These are phyloP conservation scores for Leucosticte australis DNA, from an alignment of 2,113 vertebrate species.

Conservation along the genomic window DNA sequence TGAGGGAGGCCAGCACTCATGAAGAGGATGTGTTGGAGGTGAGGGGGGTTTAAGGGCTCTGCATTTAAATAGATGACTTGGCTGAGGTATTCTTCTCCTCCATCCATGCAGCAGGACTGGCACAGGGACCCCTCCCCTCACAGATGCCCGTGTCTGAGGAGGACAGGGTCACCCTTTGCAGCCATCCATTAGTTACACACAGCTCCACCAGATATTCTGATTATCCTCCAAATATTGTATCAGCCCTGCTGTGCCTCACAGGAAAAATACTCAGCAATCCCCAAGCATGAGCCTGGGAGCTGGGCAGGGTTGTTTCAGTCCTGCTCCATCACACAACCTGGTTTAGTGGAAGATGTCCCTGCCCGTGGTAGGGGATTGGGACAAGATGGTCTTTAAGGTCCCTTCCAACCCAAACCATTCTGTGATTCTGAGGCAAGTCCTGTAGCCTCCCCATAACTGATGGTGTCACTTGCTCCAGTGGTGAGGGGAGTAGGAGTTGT, in stretches of 20 bases:
- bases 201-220: neutral
- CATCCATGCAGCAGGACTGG: neutral
- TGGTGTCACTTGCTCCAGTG: neutral
- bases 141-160: neutral
- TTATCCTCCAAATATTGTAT: neutral
- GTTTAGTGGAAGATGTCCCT: neutral
- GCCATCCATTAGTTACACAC: neutral
- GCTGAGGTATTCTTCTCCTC: neutral
- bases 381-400: neutral
- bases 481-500: neutral
- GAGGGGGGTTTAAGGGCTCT: neutral
- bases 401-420: neutral
- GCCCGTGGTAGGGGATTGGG: neutral
- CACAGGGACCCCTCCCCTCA: neutral
- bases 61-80: neutral
- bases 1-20: neutral
- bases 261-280: neutral
- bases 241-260: neutral
- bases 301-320: neutral
- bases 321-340: neutral
- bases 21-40: neutral
- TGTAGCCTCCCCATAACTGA: neutral
- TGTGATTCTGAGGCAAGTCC: neutral
- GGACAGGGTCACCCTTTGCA: neutral
- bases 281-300: neutral